Evolutionary conservation across 1,140 invertebrate genomes (phyloP), one percentile per base, ranked within the genome.

Genomic region (Thaumetopoea pityocampa): DNA sequence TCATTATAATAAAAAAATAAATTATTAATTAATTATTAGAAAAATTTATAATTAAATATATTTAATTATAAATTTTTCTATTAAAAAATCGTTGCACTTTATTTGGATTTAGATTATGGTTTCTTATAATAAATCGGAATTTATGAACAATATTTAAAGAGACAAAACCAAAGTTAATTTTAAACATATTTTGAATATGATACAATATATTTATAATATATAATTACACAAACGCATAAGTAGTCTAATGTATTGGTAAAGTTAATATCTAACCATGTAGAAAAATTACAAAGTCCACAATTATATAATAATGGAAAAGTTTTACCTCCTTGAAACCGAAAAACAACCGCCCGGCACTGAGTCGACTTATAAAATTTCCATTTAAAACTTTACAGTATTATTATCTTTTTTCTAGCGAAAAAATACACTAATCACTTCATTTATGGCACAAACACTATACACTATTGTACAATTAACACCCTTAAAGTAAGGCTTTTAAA

Each of bases 391-490:
- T 50, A 56, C 47, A 52, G 57, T 52, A 57, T 73, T 72, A 82
- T 78, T 78, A 82, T 82, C 74, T 67, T 82, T 82, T 80, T 82
- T 82, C 66, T 74, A 69, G 69, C 66, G 56, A 79, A 79, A 80
- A 80, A 82, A 79, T 67, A 51, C 52, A 47, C 41, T 59, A 26
- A 23, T 8, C 35, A 7, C 27, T 27, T n/a, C 6, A 16, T 26
- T 19, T 17, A 44, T 8, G 38, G 11, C 40, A 44, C 28, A 53
- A 57, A 67, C 60, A 51, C 55, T 30, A 49, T 42, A 16, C n/a
- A 15, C 12, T 8, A 1, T 9, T 5, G 43, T n/a, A 3, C 5
- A 1, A 36, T 34, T 50, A 18, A 36, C 27, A 62, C 52, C 59
- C 53, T 52, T 66, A 71, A 32, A 10, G 3, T 14, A 28, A 49